Base-by-base conservation (phyloP, 2,888 invertebrate genomes). In the Andrena bicolor region DNA sequence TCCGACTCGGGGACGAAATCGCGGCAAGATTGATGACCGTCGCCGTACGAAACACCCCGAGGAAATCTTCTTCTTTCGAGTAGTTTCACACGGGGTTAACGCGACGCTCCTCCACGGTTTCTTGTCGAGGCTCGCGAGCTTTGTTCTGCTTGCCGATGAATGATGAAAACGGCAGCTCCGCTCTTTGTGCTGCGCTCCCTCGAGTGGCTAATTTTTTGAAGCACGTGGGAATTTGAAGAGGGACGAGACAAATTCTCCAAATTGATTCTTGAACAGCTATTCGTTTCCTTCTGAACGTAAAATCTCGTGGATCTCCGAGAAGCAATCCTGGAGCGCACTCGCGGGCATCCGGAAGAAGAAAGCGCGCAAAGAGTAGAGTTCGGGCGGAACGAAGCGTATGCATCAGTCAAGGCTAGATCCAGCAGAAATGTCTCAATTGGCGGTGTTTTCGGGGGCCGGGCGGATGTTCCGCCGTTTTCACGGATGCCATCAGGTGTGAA, bases 401-500 rank as follows among this genome's bases (percentile, higher is more conserved):
- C 60, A 65, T 80, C 69, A 60, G 76, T 80, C 73, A 49, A 71
- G 86, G 51, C 81, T 78, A 72, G 72, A 77, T 49, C 23, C 61
- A 53, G n/a, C 28, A 61, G 63, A 35, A 64, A 73, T 63, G 73
- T 66, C 71, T 83, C 85, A 75, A 78, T 80, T 28, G 64, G 83
- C 72, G 66, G 76, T 76, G 80, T 85, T 87, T 85, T 80, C 85
- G 72, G n/a, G 41, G 23, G 10, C 64, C 23, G 51, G 68, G n/a
- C 26, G 82, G 61, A 81, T 70, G 80, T 83, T 79, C 83, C 80
- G 86, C 76, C 72, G 68, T 82, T 89, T 90, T 86, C 89, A 89
- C 89, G 89, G 90, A 84, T 86, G 86, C 84, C 83, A 82, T 68
- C 78, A 63, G 83, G 85, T 84, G 83, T 89, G 83, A 85, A 89